These are phyloP conservation scores for Desmophyllum pertusum DNA, from an alignment of 92 coral and sea anemone genomes.

Conservation along the genomic window DNA sequence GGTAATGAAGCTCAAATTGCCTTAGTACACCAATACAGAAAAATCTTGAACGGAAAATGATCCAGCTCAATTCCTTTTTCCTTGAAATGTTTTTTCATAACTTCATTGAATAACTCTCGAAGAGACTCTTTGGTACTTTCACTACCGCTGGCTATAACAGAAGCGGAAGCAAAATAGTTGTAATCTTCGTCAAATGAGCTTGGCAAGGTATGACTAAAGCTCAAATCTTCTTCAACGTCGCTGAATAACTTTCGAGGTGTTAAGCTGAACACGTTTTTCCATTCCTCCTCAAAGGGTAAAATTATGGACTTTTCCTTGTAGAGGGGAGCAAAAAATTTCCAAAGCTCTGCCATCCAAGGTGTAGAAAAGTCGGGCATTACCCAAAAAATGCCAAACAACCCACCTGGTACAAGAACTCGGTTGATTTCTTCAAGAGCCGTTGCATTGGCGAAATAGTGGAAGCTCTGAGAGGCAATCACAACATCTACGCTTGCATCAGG, in stretches of 20 bases:
- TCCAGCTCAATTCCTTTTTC: neutral
- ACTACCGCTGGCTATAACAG: conserved; percentile 1
- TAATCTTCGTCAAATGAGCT: neutral
- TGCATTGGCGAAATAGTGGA: no score
- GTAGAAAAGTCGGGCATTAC: no score
- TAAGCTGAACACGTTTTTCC: neutral
- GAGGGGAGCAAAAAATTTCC: neutral
- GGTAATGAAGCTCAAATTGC: neutral
- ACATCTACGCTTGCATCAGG: no score
- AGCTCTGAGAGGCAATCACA: no score
- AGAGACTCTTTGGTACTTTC: neutral
- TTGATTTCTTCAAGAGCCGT: no score
- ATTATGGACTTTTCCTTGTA: neutral
- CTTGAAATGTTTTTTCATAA: neutral
- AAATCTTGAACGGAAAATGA: neutral
- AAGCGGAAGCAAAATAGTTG: neutral
- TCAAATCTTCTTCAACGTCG: neutral
- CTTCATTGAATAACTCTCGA: conserved; percentile 2
- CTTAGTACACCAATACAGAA: conserved; percentile 16
- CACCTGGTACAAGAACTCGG: no score
- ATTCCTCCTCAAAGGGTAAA: neutral
- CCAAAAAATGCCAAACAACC: no score
- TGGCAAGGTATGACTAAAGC: neutral
- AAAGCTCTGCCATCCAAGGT: neutral
- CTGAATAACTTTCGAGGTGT: conserved; percentile 1